phyloP scores from a whole-genome alignment of 64 coral and sea anemone genomes.

The Platygyra sinensis region DNA sequence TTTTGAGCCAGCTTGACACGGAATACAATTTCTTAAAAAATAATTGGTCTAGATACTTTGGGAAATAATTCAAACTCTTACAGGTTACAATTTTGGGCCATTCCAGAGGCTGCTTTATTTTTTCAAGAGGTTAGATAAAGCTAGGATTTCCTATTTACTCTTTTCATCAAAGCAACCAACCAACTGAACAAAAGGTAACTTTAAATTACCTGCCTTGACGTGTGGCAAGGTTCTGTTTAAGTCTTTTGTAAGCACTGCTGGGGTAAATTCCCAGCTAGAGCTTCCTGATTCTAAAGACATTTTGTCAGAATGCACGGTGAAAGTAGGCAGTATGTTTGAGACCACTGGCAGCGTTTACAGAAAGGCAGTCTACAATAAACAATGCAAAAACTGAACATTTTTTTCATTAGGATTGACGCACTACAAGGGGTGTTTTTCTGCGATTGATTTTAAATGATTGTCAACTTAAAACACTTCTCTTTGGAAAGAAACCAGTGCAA shows the following conservation, averaged over 20 bases:
- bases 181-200: background rate
- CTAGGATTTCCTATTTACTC: background rate
- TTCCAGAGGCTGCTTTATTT: background rate
- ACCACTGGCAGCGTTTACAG: background rate
- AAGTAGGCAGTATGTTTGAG: background rate
- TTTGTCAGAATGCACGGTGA: background rate
- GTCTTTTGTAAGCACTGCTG: background rate
- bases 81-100: background rate
- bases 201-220: constrained; percentile 5
- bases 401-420: background rate
- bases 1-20: background rate
- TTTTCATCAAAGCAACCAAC: background rate
- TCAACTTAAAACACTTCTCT: background rate
- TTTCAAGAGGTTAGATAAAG: background rate
- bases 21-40: background rate
- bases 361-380: background rate
- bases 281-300: background rate
- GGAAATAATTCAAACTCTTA: background rate
- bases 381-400: background rate
- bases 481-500: too few relatives aligned
- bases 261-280: background rate
- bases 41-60: background rate
- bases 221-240: background rate
- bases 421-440: background rate
- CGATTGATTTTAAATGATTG: background rate